Percentiles rank a stretch among this genome's conserved stretches.
Evolutionary conservation across 2,888 invertebrate species (phyloP).

Genomic region (Diploptera punctata): DNA sequence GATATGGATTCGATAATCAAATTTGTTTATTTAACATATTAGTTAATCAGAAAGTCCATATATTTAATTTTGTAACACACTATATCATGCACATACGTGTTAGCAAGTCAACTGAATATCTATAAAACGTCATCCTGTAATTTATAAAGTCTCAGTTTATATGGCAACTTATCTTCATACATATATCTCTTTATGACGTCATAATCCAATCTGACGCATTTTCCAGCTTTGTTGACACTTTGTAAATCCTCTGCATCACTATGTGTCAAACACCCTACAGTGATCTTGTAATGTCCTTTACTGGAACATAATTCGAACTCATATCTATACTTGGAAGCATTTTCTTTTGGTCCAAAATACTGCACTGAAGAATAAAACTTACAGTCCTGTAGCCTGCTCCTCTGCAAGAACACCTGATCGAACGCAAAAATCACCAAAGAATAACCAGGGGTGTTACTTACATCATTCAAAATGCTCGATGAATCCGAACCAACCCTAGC

Average conservation of each 20-base stretch:
- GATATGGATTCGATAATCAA: no score
- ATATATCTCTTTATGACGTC: slow-evolving; percentile 26
- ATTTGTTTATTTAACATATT: no score
- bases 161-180: slow-evolving; percentile 27
- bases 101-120: no score
- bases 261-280: background rate
- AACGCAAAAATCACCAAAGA: slow-evolving; percentile 20
- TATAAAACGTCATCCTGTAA: background rate
- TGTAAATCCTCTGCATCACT: background rate
- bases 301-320: slow-evolving; percentile 14
- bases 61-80: no score
- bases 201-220: slow-evolving; percentile 27
- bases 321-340: slow-evolving; percentile 18
- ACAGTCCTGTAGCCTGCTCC: slow-evolving; percentile 19
- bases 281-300: background rate
- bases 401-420: slow-evolving; percentile 27
- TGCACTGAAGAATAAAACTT: slow-evolving; percentile 24
- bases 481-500: slow-evolving; percentile 4
- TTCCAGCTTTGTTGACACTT: background rate
- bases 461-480: background rate
- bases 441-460: slow-evolving; percentile 2
- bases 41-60: no score
- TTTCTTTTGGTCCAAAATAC: slow-evolving; percentile 18
- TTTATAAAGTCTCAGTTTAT: background rate
- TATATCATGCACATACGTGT: no score